phyloP scores from a whole-genome alignment of 1,140 invertebrate genomes.

The Procambarus clarkii region DNA sequence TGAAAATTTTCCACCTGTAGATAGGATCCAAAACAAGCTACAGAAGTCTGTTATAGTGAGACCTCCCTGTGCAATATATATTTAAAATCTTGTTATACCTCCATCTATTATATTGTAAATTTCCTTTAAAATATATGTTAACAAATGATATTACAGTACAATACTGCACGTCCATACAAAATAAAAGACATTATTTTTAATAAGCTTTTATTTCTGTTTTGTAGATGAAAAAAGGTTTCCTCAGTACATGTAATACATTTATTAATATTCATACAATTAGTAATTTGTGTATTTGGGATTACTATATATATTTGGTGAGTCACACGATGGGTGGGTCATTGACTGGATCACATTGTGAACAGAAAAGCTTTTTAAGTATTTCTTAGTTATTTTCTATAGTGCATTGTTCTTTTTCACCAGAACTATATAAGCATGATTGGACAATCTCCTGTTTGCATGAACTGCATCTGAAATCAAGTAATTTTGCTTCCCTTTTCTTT shows the following conservation, averaged over 20 bases:
- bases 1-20: too few species aligned
- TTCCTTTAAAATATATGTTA: not conserved
- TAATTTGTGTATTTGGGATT: constrained; percentile 17
- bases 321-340: constrained; percentile 20
- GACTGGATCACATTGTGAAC: not conserved
- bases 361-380: not conserved
- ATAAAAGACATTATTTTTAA: not conserved
- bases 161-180: not conserved
- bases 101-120: not conserved
- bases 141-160: not conserved
- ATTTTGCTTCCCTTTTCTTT: not conserved
- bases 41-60: too few species aligned
- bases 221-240: constrained; percentile 29
- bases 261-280: constrained; percentile 33
- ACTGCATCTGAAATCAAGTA: not conserved
- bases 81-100: too few species aligned
- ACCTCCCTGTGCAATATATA: not conserved
- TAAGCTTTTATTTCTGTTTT: constrained; percentile 36
- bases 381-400: not conserved
- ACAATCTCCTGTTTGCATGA: not conserved
- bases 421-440: not conserved
- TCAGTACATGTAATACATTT: constrained; percentile 22
- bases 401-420: not conserved
- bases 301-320: constrained; percentile 19
- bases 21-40: not conserved